These are phyloP conservation scores for Ornithorhynchus anatinus DNA, from an alignment of 2,113 vertebrate genomes.

Conservation along the genomic window DNA sequence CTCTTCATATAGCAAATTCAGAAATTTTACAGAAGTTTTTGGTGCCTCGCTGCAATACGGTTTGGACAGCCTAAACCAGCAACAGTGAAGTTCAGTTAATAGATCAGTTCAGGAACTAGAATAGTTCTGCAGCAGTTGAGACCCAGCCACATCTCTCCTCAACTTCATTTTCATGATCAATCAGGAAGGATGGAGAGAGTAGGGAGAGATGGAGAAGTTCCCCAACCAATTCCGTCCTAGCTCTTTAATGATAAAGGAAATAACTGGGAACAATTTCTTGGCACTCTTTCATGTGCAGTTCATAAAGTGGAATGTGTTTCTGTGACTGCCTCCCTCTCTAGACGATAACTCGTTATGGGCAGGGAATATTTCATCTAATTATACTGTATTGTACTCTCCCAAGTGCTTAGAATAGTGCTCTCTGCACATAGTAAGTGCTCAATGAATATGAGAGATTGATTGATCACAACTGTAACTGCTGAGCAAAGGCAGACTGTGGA, in stretches of 20 bases:
- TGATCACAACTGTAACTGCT: too few species aligned
- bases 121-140: conserved; percentile 1
- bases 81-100: conserved; percentile 11
- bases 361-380: too few species aligned
- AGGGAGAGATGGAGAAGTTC: too few species aligned
- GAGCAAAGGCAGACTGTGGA: too few species aligned
- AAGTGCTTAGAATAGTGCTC: too few species aligned
- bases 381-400: too few species aligned
- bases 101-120: conserved; percentile 2
- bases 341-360: too few species aligned
- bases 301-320: background rate
- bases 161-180: background rate
- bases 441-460: too few species aligned
- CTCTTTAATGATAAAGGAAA: conserved; percentile 5
- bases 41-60: conserved; percentile 22
- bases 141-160: background rate
- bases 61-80: background rate
- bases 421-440: too few species aligned
- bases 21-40: conserved; percentile 11
- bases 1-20: conserved; percentile 22
- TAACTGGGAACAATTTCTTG: background rate
- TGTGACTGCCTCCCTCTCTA: too few species aligned
- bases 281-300: background rate
- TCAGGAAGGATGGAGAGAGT: too few species aligned
- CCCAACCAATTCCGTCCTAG: background rate